Percentiles rank a stretch among this genome's conserved stretches.
Evolutionary conservation across 2,797 vertebrate species (phyloP).

Genomic region (Helarctos malayanus): DNA sequence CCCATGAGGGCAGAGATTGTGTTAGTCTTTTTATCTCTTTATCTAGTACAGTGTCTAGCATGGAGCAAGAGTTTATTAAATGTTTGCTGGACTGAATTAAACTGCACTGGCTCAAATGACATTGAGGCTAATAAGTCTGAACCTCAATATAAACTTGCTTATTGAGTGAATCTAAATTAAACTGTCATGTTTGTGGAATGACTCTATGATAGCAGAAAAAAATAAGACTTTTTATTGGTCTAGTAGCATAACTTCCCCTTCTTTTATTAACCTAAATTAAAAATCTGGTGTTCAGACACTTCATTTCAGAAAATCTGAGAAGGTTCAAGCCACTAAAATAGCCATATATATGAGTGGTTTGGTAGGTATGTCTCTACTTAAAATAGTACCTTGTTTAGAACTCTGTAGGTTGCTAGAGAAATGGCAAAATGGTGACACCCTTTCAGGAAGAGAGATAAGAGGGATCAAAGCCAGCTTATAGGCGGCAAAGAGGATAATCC

Average conservation of each 20-base stretch:
- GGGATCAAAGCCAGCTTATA: conserved; percentile 71
- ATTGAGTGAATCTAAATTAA: conserved; percentile 47
- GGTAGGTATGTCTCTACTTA: neutral
- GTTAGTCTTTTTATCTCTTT: neutral
- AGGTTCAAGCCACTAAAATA: conserved; percentile 59
- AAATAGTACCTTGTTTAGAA: conserved; percentile 67
- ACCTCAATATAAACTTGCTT: conserved; percentile 11
- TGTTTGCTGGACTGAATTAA: conserved; percentile 41
- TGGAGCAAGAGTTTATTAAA: conserved; percentile 40
- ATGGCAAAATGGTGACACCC: conserved; percentile 33
- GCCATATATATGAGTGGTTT: neutral
- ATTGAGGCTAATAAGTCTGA: neutral
- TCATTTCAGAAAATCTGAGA: conserved; percentile 52
- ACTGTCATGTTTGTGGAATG: neutral
- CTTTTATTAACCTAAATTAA: conserved; percentile 54
- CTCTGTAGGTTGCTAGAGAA: conserved; percentile 54
- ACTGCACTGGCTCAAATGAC: neutral
- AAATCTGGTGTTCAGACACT: conserved; percentile 18
- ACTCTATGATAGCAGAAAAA: neutral
- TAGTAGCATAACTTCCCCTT: conserved; percentile 16
- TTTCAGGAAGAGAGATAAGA: conserved; percentile 72
- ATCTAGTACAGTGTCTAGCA: neutral
- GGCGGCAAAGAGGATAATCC: conserved; percentile 69
- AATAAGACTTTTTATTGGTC: neutral
- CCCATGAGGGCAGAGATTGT: neutral